Evolutionary conservation across 2,797 vertebrate genomes (phyloP).

Genomic region (Margarornis squamiger): DNA sequence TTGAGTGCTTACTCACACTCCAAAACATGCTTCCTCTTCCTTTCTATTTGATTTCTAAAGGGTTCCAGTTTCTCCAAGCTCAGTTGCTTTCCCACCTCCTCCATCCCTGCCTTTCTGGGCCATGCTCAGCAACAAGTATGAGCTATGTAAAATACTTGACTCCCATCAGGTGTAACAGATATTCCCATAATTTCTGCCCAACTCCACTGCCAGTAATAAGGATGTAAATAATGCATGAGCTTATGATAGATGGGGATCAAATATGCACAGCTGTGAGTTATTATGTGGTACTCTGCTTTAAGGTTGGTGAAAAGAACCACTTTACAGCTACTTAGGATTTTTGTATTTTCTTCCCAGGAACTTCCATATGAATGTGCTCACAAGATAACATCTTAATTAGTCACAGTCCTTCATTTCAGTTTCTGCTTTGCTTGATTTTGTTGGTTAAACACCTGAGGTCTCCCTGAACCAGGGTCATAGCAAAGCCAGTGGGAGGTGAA

Average conservation of each 20-base stretch:
- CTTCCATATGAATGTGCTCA: neutral
- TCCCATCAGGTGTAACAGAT: neutral
- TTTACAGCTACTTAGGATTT: neutral
- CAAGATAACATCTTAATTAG: conserved; percentile 12
- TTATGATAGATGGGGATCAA: neutral
- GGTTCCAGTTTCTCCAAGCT: neutral
- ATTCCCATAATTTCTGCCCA: neutral
- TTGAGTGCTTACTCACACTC: neutral
- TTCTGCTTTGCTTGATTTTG: neutral
- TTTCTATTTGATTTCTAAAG: neutral
- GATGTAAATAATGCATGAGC: conserved; percentile 31
- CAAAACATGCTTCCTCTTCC: neutral
- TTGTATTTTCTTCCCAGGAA: neutral
- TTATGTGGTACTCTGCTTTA: neutral
- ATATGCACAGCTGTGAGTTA: conserved; percentile 1
- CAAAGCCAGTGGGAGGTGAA: neutral
- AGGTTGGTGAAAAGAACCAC: neutral
- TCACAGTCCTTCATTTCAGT: neutral
- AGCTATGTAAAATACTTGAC: neutral
- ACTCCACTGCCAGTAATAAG: neutral
- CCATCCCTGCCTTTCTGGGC: neutral
- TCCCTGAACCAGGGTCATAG: neutral
- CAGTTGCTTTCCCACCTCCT: neutral
- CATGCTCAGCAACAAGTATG: neutral
- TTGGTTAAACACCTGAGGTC: neutral